These are phyloP conservation scores for Caenorhabditis angaria DNA, from an alignment of 2,888 invertebrate genomes.

Conservation along the genomic window DNA sequence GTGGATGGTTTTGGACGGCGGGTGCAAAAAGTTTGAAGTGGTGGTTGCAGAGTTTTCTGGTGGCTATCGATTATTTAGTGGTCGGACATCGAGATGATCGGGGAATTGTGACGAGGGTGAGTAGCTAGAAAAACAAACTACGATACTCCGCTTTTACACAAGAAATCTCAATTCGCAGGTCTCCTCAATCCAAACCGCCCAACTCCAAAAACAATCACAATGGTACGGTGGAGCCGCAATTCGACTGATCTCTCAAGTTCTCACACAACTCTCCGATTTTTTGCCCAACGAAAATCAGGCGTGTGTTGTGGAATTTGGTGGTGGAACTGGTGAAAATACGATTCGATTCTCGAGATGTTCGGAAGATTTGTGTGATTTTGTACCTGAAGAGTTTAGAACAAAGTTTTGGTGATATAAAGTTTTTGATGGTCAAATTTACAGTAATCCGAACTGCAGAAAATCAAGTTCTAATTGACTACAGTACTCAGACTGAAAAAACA, in stretches of 20 bases:
- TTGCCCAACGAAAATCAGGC: constrained; percentile 20
- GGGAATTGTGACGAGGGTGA: constrained; percentile 79
- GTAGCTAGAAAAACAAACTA: too few relatives aligned
- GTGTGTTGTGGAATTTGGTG: constrained; percentile 28
- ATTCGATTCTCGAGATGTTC: too few relatives aligned
- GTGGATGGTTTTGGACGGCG: constrained; percentile 46
- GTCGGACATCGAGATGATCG: constrained; percentile 81
- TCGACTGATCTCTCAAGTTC: constrained; percentile 26
- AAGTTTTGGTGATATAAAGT: too few relatives aligned
- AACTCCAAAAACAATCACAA: neutral
- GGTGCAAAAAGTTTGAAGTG: constrained; percentile 48
- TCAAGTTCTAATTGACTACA: too few relatives aligned
- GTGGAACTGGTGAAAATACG: constrained; percentile 12
- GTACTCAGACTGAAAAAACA: too few relatives aligned
- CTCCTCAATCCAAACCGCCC: constrained; percentile 29
- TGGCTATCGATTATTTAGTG: constrained; percentile 79
- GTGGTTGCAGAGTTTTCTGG: constrained; percentile 83
- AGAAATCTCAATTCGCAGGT: constrained; percentile 11
- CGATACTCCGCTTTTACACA: constrained; percentile 7
- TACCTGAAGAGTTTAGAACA: too few relatives aligned
- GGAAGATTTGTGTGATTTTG: too few relatives aligned
- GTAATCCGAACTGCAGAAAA: too few relatives aligned
- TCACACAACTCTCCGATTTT: constrained; percentile 27
- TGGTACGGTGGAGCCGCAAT: constrained; percentile 40
- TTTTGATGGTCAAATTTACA: too few relatives aligned